Evolutionary conservation across 2,797 vertebrate species (phyloP).

Genomic region (Chloroceryle amazona): DNA sequence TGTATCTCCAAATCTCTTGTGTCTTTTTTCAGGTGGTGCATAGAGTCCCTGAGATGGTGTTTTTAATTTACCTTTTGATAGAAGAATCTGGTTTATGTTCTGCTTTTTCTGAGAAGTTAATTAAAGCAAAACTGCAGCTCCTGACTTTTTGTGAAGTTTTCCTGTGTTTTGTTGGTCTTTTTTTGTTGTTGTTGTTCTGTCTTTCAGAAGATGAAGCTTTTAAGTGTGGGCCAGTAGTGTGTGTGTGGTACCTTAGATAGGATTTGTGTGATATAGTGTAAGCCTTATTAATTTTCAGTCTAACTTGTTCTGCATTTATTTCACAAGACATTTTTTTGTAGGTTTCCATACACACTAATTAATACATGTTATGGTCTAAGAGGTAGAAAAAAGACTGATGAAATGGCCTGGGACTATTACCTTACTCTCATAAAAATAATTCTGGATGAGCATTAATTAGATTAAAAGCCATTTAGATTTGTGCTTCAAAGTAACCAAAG

Average conservation of each 20-base stretch:
- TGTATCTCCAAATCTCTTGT: neutral
- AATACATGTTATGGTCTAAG: neutral
- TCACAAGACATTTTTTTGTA: neutral
- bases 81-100: neutral
- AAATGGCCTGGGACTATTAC: neutral
- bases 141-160: neutral
- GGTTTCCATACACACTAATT: neutral
- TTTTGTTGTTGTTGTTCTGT: no score
- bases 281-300: neutral
- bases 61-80: neutral
- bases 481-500: neutral
- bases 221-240: neutral
- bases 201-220: neutral
- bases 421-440: neutral
- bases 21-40: neutral
- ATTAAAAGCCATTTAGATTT: neutral
- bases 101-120: neutral
- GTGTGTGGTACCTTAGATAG: neutral
- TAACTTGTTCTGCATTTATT: neutral
- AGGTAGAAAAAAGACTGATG: neutral
- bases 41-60: neutral
- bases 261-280: neutral
- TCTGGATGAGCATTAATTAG: neutral
- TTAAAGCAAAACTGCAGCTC: neutral
- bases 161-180: neutral